These are phyloP conservation scores for Pitta sordida DNA, from an alignment of 2,113 vertebrate species.

Conservation along the genomic window DNA sequence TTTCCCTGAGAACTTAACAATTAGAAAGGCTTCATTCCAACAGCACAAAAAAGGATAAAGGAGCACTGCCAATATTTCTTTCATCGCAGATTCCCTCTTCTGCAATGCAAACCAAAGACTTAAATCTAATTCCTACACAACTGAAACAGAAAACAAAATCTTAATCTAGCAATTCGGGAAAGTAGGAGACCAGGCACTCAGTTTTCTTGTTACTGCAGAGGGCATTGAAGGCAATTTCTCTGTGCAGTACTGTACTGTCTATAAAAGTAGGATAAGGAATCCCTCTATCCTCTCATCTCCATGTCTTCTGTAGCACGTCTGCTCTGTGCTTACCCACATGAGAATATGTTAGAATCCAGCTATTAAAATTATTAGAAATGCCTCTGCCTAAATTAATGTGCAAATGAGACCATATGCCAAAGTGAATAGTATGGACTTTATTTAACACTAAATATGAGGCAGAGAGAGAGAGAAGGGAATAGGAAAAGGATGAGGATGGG, in stretches of 20 bases:
- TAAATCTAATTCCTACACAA: neutral
- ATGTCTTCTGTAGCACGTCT: neutral
- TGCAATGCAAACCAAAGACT: neutral
- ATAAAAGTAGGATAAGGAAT: neutral
- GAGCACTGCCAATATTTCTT: neutral
- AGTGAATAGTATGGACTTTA: too few species aligned
- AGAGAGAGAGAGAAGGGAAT: too few species aligned
- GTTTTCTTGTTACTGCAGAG: neutral
- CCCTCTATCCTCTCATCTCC: rapidly evolving
- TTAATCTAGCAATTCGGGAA: neutral
- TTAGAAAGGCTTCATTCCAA: neutral
- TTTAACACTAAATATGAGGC: too few species aligned
- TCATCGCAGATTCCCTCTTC: neutral
- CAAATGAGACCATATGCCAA: too few species aligned
- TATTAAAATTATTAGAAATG: too few species aligned
- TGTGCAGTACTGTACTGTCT: neutral
- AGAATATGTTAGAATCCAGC: neutral
- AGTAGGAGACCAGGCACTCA: neutral
- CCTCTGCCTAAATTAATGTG: too few species aligned
- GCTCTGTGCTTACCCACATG: neutral
- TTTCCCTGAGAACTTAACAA: neutral
- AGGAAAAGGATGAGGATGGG: too few species aligned
- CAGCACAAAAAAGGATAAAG: neutral
- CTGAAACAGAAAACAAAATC: neutral
- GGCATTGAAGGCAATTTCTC: neutral